Base-by-base conservation (phyloP, 2,797 vertebrate genomes). In the Clarias platycephalus region DNA sequence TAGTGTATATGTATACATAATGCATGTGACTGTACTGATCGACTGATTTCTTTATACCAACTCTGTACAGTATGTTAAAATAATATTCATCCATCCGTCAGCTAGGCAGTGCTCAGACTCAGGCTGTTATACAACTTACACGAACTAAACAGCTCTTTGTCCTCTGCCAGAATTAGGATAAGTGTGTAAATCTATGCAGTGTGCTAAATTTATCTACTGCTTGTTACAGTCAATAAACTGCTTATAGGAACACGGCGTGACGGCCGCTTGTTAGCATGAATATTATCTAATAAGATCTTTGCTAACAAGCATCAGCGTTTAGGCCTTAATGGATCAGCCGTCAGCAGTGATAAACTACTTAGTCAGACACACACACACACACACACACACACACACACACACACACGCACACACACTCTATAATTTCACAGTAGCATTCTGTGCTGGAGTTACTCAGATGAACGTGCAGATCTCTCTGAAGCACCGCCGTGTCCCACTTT, bases 341-440 rank as follows among this genome's bases (percentile, higher is more conserved):
- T n/a, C 68, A 67, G 63, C n/a, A 28, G 26, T 64, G 12, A 64
- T 64, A 28, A 64, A 64, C 28, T 31, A 28, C 49, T 28, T 18
- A 75, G 24, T 28, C 72, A 16, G 3, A 44, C 70, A 44, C 71
- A 55, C 71, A 74, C 71, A 74, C 71, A 49, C 70, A 44, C 70
- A n/a, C 16, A 28, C 49, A 55, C 71, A 75, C 72, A 75, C 72
- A 58, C 70, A 53, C 70, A 74, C 70, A 44, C 71, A 55, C 71
- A 74, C 71, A 74, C 71, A 49, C 70, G n/a, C 70, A 58, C 70
- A 53, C 70, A 74, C 70, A 74, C 70, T 24, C 6, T 71, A n/a
- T 5, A 49, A 72, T 28, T 75, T 55, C n/a, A 75, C 72, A 55
- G 49, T 75, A 55, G 28, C 49, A 28, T 16, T 55, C 49, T 55